These are phyloP conservation scores for Pterostichus madidus DNA, from an alignment of 2,888 invertebrate species.

Conservation along the genomic window DNA sequence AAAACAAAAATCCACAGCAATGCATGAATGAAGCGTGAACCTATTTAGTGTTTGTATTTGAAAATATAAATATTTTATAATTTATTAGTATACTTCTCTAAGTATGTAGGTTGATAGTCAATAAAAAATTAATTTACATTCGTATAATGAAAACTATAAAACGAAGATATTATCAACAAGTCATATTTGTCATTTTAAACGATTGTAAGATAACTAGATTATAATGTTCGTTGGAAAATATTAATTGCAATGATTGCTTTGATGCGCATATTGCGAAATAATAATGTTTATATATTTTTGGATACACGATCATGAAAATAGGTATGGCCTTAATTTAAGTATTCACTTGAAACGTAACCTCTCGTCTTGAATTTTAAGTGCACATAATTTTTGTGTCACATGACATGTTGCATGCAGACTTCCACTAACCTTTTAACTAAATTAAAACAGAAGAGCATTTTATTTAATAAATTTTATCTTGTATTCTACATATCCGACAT, in stretches of 20 bases:
- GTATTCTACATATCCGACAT: conserved; percentile 13
- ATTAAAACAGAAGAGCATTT: conserved; percentile 55
- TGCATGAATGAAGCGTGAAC: too few relatives aligned
- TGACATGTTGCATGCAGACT: conserved; percentile 60
- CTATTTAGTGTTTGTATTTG: too few relatives aligned
- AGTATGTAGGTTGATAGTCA: too few relatives aligned
- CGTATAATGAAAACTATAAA: too few relatives aligned
- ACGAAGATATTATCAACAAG: too few relatives aligned
- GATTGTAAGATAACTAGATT: too few relatives aligned
- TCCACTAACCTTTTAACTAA: conserved; percentile 59
- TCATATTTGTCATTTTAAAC: too few relatives aligned
- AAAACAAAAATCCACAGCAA: too few relatives aligned
- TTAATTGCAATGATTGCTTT: not conserved
- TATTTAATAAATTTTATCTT: conserved; percentile 50
- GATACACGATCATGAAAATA: conserved; percentile 46
- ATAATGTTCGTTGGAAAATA: not conserved
- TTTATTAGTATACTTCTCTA: too few relatives aligned
- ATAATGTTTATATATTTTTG: conserved; percentile 26
- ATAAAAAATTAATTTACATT: too few relatives aligned
- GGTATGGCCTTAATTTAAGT: conserved; percentile 41
- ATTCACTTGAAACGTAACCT: conserved; percentile 49
- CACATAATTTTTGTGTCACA: conserved; percentile 57
- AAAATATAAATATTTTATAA: too few relatives aligned
- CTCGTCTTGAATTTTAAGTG: conserved; percentile 54
- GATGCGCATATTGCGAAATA: conserved; percentile 16